Base-by-base conservation (phyloP, 2,113 vertebrate genomes). In the Oncorhynchus gorbuscha region DNA sequence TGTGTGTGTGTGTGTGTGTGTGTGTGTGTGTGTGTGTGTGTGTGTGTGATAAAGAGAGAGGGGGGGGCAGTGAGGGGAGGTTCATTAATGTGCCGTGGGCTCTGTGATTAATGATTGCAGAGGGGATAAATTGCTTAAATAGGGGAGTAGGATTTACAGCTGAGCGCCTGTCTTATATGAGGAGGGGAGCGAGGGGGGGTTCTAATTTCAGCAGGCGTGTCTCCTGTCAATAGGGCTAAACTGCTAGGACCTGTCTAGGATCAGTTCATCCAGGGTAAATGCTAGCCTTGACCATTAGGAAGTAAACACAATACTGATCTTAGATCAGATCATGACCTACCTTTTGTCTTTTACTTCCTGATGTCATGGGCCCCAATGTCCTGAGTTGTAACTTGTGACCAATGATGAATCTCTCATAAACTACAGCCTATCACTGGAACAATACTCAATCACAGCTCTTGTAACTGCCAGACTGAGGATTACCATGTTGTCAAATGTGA, bases 161-260 rank as follows among this genome's bases (percentile, higher is more conserved):
- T 16, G 64, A 68, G 73, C 4, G 9, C 39, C 39, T 45, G 39
- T 45, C 9, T 45, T 45, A 45, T 45, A 45, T 11, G 39, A 39
- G 39, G 39, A 8, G 35, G 59, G n/a, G 13, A 11, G n/a, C 18
- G 22, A 26, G 48, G 55, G 49, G 70, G n/a, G 58, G 75, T 62
- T 90, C 89, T 87, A 82, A 86, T 91, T 90, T 89, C 85, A 89
- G 80, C 70, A 35, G 48, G 65, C 76, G 75, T 84, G 80, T 73
- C 82, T 83, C 84, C 84, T 83, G 69, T 84, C 77, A 85, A 81
- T 77, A 83, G 73, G 35, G 81, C 61, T 82, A 81, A 81, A 79
- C 68, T 72, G 51, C 18, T 39, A 49, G n/a, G 20, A 48, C 18
- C 12, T 20, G 51, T 78, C n/a, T 74, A 61, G 49, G 81, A 72